Evolutionary conservation across 1,140 invertebrate species (phyloP).

Genomic region (Eciton burchellii): DNA sequence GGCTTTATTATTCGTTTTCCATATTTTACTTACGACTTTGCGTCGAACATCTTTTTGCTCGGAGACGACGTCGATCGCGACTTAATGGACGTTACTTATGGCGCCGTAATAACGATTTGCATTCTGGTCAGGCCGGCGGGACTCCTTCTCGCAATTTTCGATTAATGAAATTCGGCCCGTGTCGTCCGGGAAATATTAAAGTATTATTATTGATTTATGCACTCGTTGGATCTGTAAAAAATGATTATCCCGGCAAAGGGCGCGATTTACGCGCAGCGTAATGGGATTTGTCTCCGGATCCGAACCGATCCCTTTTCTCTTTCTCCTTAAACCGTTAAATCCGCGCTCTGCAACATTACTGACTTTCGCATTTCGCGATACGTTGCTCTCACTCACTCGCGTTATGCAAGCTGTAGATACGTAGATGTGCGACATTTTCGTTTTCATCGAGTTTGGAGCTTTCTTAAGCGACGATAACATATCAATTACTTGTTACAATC

Average conservation of each 20-base stretch:
- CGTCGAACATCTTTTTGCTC: conserved; percentile 18
- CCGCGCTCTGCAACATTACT: neutral
- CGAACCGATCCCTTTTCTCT: neutral
- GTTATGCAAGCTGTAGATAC: neutral
- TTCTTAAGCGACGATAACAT: too few relatives aligned
- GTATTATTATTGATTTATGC: conserved; percentile 53
- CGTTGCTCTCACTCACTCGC: neutral
- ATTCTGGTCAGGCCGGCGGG: conserved; percentile 31
- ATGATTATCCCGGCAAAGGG: neutral
- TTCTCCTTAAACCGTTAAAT: neutral
- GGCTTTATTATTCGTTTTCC: conserved; percentile 15
- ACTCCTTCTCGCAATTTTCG: conserved; percentile 28
- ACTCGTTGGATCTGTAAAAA: conserved; percentile 7
- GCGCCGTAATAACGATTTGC: conserved; percentile 35
- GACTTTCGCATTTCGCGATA: neutral
- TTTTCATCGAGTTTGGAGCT: too few relatives aligned
- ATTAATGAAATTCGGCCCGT: conserved; percentile 53
- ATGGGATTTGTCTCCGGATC: conserved; percentile 8
- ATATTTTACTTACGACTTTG: conserved; percentile 35
- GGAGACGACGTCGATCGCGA: conserved; percentile 30
- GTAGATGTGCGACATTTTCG: too few relatives aligned
- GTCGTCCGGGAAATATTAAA: neutral
- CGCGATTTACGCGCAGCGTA: neutral
- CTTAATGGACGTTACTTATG: conserved; percentile 50
- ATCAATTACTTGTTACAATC: too few relatives aligned